Base-by-base conservation (phyloP, 2,113 vertebrate species). In the Coturnix japonica region DNA sequence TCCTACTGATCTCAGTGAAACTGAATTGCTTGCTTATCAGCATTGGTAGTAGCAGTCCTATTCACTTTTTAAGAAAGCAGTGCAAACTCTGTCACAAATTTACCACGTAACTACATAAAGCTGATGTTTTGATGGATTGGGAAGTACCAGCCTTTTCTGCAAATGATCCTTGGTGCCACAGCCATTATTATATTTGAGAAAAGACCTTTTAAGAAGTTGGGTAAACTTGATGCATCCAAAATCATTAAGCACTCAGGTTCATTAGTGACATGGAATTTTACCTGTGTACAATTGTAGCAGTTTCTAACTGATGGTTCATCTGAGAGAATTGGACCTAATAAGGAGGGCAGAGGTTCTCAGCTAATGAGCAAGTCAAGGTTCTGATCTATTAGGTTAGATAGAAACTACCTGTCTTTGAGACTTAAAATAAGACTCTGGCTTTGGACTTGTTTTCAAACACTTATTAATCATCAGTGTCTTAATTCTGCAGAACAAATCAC, bases 301-400 rank as follows among this genome's bases (percentile, higher is more conserved):
- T 77, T 92, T 91, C 84, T 75, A 82, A 85, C n/a, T 85, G 51
- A 74, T 51, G 70, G 60, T 82, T 95, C 89, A 56, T 96, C 64
- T 87, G 87, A 91, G 85, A 77, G 85, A 93, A 80, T 3, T 92
- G 60, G 51, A n/a, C 67, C 74, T 96, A 94, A 94, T 93, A 85
- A 91, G 72, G 30, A 90, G 94, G 92, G 87, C 92, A 96, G 92
- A 95, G 95, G 87, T 96, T 91, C 69, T 94, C 89, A 87, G 61
- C 78, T 95, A 96, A 96, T 96, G 94, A 96, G 95, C 78, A 79
- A 77, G 60, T 80, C 4, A 1, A 74, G 71, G 89, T 96, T 93
- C 91, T 94, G 78, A 93, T 94, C 90, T 95, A 81, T 94, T 95
- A 89, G 73, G 75, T 74, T 93, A 92, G 67, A 54, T n/a, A 82